Evolutionary conservation across 2,797 vertebrate genomes (phyloP), one percentile per base, ranked within the genome.

Genomic region (Ptychobarbus kaznakovi): DNA sequence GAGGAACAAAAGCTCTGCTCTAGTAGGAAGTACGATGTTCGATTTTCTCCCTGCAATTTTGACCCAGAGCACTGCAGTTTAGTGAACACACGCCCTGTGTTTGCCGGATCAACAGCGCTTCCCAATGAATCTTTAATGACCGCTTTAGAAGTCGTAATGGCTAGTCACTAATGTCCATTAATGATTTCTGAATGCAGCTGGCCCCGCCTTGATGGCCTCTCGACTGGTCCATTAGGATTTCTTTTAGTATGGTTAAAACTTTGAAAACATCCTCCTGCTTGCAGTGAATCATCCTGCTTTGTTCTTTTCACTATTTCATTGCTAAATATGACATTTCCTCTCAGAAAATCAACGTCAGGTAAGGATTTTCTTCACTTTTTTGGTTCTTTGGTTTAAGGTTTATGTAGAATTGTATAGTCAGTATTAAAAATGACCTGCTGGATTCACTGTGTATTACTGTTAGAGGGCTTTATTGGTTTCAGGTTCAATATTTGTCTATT

Each of bases 91-190:
- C 92, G 92, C 93, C 89, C 86, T 70, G 75, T 79, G 88, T 91
- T 94, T 95, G 95, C 95, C 95, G 96, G 95, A 96, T 95, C 94
- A 94, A 95, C 94, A 92, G 94, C 93, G 95, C 94, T 95, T 94
- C 95, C 77, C 95, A 93, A 98, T 99, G 95, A 98, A 99, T 97
- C 96, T 98, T 99, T 99, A 97, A 99, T 99, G 97, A 96, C 93
- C 95, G 79, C 93, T 97, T 96, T 96, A 95, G 95, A 95, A 97
- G 96, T 97, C 97, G 95, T 97, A 97, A 98, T 98, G 97, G 97
- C 93, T 95, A 96, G 96, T 97, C 96, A 95, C 96, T 99, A 98
- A 99, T 98, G 97, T 96, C 97, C 97, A 96, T 94, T 98, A 98
- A 99, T 96, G 97, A 98, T 98, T 96, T 96, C 96, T 96, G 93